Evolutionary conservation across 2,888 invertebrate genomes (phyloP), one percentile per base, ranked within the genome.

Genomic region (Himalopsyche anomala): DNA sequence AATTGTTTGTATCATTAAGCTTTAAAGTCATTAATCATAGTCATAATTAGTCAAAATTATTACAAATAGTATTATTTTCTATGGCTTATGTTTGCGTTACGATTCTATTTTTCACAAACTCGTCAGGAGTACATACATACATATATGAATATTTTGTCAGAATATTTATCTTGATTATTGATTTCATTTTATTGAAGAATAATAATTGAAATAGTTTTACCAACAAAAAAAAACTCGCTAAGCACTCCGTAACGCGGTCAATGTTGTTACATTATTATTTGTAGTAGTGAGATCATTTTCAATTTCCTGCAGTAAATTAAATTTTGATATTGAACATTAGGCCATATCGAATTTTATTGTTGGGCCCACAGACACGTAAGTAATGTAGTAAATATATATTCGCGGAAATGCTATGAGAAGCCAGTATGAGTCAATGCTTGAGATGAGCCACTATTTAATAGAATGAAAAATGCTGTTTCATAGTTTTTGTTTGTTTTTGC

Each of bases 281-380:
- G 74, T 51, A 74, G 74, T 38, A 74, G 74, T 74, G 74, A 74
- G 74, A 74, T 74, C 74, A 74, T 74, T 74, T 69, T 74, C 74
- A 74, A 74, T 74, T 74, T 74, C 74, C 74, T 74, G 74, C 38
- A 36, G 74, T 74, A 74, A 74, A 74, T 74, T 74, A 74, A 74
- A 74, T 38, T 74, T 38, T 74, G 74, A 74, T 74, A 74, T 74
- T 36, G 74, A 74, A 74, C 74, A 36, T 74, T 74, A 74, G 38
- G 74, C 74, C 74, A 74, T 74, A 36, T 36, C 36, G 36, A 74
- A 74, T 74, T 74, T 74, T 36, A 74, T 74, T 74, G 74, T 74
- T 74, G 74, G 74, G 74, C 74, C 36, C 36, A 28, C 74, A 36
- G 74, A 69, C 38, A 74, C 74, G 74, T 74, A 74, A 74, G 74